Conservation (phyloP, 1,140 invertebrate species). For the Lysiphlebus fabarum region DNA sequence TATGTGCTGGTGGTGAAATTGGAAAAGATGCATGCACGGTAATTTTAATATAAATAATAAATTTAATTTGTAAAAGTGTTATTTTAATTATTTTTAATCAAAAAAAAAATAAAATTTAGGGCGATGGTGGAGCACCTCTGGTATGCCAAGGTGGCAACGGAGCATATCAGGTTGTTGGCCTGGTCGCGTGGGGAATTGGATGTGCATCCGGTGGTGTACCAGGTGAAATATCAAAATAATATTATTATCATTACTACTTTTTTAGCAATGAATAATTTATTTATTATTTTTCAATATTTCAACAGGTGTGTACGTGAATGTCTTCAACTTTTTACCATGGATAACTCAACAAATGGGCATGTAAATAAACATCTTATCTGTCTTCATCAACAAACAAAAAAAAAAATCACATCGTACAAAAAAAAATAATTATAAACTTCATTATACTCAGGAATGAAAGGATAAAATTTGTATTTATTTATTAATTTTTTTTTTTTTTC, state of each 20-base stretch:
- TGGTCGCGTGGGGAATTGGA: conserved; percentile 75
- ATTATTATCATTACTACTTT: too few relatives aligned
- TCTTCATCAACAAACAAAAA: too few relatives aligned
- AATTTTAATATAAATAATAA: conserved; percentile 20
- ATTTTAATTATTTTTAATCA: conserved; percentile 1
- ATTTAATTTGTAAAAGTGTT: neutral
- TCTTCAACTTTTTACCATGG: conserved; percentile 63
- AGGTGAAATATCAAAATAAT: too few relatives aligned
- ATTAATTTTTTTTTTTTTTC: conserved; percentile 34
- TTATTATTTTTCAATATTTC: too few relatives aligned
- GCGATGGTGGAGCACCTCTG: conserved; percentile 73
- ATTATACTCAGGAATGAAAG: too few relatives aligned
- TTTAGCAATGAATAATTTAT: too few relatives aligned
- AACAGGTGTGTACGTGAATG: conserved; percentile 63
- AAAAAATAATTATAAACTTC: too few relatives aligned
- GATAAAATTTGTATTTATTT: conserved; percentile 10
- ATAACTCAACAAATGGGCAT: conserved; percentile 47
- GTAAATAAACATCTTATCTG: too few relatives aligned
- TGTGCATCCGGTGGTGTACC: conserved; percentile 64
- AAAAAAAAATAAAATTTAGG: conserved; percentile 53
- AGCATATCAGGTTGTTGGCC: conserved; percentile 61
- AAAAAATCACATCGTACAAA: too few relatives aligned
- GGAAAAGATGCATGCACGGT: conserved; percentile 75
- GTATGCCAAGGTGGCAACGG: conserved; percentile 63
- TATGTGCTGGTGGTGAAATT: conserved; percentile 67